phyloP scores from a whole-genome alignment of 1,140 invertebrate genomes.

The Bombus superbus region DNA sequence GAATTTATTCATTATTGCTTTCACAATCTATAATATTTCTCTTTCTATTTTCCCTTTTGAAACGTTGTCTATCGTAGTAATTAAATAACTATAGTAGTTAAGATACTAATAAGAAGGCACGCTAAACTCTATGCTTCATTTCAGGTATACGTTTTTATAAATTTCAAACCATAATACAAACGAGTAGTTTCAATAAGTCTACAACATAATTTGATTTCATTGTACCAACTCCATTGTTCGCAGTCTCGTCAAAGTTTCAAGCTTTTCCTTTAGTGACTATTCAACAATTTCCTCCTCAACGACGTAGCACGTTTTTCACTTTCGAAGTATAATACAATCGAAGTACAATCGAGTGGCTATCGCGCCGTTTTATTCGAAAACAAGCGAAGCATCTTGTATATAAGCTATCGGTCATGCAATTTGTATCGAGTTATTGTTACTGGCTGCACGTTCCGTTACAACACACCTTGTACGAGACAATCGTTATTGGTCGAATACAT shows the following conservation, averaged over 20 bases:
- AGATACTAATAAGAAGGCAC: too few species aligned
- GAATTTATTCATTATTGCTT: not conserved
- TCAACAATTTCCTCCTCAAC: too few species aligned
- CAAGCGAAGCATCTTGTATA: not conserved
- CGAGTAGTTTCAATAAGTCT: too few species aligned
- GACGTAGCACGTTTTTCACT: not conserved
- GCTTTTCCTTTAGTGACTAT: too few species aligned
- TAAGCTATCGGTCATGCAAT: not conserved
- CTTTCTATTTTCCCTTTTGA: too few species aligned
- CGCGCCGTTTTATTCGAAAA: conserved; percentile 19
- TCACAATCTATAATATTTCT: not conserved
- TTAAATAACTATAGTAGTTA: too few species aligned
- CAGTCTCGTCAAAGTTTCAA: not conserved
- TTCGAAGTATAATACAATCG: not conserved
- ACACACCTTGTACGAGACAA: conserved; percentile 21
- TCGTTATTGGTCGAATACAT: conserved; percentile 37
- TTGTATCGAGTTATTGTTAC: conserved; percentile 38
- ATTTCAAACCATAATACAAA: too few species aligned
- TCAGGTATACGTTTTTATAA: too few species aligned
- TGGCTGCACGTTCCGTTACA: conserved; percentile 38
- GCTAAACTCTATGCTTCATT: too few species aligned
- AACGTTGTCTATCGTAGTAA: too few species aligned
- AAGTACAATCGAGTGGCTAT: not conserved
- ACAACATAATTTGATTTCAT: too few species aligned
- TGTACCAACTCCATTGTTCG: too few species aligned